Evolutionary conservation across 2,888 invertebrate genomes (phyloP).

Genomic region (Plagiodera versicolora): DNA sequence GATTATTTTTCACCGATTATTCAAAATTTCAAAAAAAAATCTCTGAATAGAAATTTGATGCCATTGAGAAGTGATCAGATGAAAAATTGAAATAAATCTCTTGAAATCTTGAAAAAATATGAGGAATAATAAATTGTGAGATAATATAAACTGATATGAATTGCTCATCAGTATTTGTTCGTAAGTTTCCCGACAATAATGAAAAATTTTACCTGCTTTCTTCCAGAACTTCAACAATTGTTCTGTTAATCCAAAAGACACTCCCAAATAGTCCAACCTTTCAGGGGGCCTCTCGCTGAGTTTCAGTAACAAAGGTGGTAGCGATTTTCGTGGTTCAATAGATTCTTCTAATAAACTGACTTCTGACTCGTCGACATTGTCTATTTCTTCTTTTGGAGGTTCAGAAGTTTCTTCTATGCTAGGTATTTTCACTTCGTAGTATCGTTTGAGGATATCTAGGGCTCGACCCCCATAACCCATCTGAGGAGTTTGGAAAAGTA

Average conservation of each 20-base stretch:
- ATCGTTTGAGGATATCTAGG: slow-evolving; percentile 79
- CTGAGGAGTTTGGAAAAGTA: slow-evolving; percentile 54
- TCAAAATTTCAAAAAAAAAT: too few species aligned
- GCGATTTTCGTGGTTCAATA: slow-evolving; percentile 74
- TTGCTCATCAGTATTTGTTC: too few species aligned
- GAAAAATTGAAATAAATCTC: not conserved
- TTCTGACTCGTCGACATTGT: slow-evolving; percentile 60
- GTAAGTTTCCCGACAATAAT: too few species aligned
- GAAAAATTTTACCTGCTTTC: slow-evolving; percentile 20
- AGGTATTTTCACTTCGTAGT: slow-evolving; percentile 82
- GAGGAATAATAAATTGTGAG: not conserved
- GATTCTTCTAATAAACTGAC: slow-evolving; percentile 71
- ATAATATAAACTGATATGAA: too few species aligned
- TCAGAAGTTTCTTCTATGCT: slow-evolving; percentile 64
- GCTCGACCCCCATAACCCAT: slow-evolving; percentile 97
- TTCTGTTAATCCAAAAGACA: slow-evolving; percentile 89
- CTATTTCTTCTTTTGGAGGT: slow-evolving; percentile 52
- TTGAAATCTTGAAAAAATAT: too few species aligned
- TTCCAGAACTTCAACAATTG: slow-evolving; percentile 92
- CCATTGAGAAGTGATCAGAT: too few species aligned
- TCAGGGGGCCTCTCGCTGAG: slow-evolving; percentile 84
- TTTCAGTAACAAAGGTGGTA: slow-evolving; percentile 87
- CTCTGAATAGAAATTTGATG: too few species aligned
- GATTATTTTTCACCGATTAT: not conserved
- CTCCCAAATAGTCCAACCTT: slow-evolving; percentile 89